Evolutionary conservation across 2,113 vertebrate species (phyloP).

Genomic region (Nerophis ophidion): DNA sequence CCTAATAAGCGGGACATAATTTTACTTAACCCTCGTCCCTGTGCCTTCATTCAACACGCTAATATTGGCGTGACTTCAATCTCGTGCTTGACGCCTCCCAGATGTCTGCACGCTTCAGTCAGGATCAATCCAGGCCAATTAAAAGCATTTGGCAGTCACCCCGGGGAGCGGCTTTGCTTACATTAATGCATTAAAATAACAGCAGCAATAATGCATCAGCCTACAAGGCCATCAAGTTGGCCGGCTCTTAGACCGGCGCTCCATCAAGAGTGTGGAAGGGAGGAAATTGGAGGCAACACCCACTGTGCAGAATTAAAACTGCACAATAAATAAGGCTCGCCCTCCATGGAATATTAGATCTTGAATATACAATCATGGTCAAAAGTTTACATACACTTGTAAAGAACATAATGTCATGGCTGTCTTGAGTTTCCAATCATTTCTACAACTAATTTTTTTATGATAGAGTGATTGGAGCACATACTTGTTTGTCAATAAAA

Average conservation of each 20-base stretch:
- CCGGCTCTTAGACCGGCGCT: slow-evolving; percentile 32
- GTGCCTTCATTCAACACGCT: background rate
- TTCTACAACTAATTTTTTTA: no score
- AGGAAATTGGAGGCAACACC: slow-evolving; percentile 38
- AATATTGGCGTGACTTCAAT: no score
- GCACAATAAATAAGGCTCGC: slow-evolving; percentile 2
- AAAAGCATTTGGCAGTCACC: slow-evolving; percentile 22
- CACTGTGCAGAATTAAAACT: slow-evolving; percentile 25
- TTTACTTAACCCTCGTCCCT: no score
- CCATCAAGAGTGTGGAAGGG: slow-evolving; percentile 20
- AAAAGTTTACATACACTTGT: no score
- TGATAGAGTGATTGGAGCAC: no score
- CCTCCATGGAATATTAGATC: background rate
- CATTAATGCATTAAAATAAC: slow-evolving; percentile 27
- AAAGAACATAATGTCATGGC: no score
- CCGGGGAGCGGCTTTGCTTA: slow-evolving; percentile 33
- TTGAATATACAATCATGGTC: background rate
- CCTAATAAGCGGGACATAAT: no score
- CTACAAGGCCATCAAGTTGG: slow-evolving; percentile 5
- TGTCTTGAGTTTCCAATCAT: no score
- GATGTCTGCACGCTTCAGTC: slow-evolving; percentile 21
- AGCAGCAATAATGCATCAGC: slow-evolving; percentile 27
- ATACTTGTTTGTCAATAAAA: no score
- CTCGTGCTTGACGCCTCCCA: slow-evolving; percentile 11
- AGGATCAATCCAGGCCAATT: slow-evolving; percentile 11